These are phyloP conservation scores for Phyllotreta striolata DNA, from an alignment of 2,888 invertebrate genomes.

Conservation along the genomic window DNA sequence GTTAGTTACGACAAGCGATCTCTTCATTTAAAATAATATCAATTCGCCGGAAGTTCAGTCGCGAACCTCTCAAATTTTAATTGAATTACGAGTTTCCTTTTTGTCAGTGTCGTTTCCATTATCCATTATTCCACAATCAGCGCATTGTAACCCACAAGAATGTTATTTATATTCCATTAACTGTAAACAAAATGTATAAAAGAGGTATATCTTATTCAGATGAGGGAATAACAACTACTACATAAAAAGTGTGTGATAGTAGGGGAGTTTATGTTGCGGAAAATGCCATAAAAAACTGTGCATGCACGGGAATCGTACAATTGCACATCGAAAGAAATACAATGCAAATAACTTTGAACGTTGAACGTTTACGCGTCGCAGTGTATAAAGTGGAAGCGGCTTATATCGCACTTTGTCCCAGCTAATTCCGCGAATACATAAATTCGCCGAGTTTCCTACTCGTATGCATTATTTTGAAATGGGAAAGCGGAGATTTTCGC, in stretches of 20 bases:
- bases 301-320: no score
- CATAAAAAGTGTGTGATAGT: no score
- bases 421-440: slow-evolving; percentile 38
- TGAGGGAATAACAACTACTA: no score
- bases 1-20: slow-evolving; percentile 17
- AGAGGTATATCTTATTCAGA: no score
- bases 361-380: slow-evolving; percentile 25
- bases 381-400: slow-evolving; percentile 27
- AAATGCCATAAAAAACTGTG: no score
- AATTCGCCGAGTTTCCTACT: slow-evolving; percentile 30
- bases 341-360: slow-evolving; percentile 27
- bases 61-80: slow-evolving; percentile 1
- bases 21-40: slow-evolving; percentile 15
- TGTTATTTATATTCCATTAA: no score
- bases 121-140: no score
- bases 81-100: slow-evolving; percentile 1
- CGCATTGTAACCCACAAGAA: no score
- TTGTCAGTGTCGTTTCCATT: no score
- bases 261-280: no score
- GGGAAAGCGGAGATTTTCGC: slow-evolving; percentile 34
- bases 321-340: slow-evolving; percentile 12
- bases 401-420: slow-evolving; percentile 37
- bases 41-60: slow-evolving; percentile 12
- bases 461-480: slow-evolving; percentile 36
- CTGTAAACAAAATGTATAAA: no score